Base-by-base conservation (phyloP, 2,113 vertebrate species). In the Sorex araneus region DNA sequence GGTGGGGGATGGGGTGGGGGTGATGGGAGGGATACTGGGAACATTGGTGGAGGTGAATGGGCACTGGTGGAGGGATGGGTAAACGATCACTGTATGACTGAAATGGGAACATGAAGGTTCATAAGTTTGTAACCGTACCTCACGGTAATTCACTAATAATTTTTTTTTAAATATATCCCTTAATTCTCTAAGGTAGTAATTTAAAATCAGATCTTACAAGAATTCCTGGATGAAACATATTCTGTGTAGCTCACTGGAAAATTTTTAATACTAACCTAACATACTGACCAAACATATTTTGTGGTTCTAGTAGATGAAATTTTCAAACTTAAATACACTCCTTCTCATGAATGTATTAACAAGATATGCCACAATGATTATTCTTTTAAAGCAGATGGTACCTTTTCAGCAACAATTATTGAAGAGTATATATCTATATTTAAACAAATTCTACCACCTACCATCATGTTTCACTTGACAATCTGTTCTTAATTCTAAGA, bases 401-500 rank as follows among this genome's bases (percentile, higher is more conserved):
- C 76, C 88, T 25, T 94, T 95, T 70, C 78, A 90, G 71, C 9
- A 15, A 34, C 43, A 85, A 67, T 50, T 91, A 40, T 95, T 96
- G 73, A 88, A 30, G 63, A 83, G 47, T 66, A 92, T 47, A 74
- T 80, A 74, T 80, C 80, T 94, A 94, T 87, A 95, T 96, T 94
- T 96, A 94, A 96, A 91, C 64, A 78, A 78, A 92, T 92, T 95
- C 84, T 83, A 91, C 89, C 92, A 91, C 94, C 74, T 93, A 90
- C 73, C 30, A 94, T 92, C 15, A 84, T 87, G 73, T 74, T 94
- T 94, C 80, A 84, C 94, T 94, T 93, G 89, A 93, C 92, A 97
- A 89, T 95, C 91, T 93, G 86, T 93, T 95, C 67, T 90, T 87
- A 87, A 70, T 94, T 91, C 74, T 90, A 87, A 96, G 78, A 92